Base-by-base conservation (phyloP, 2,113 vertebrate species). In the Sturnira hondurensis region DNA sequence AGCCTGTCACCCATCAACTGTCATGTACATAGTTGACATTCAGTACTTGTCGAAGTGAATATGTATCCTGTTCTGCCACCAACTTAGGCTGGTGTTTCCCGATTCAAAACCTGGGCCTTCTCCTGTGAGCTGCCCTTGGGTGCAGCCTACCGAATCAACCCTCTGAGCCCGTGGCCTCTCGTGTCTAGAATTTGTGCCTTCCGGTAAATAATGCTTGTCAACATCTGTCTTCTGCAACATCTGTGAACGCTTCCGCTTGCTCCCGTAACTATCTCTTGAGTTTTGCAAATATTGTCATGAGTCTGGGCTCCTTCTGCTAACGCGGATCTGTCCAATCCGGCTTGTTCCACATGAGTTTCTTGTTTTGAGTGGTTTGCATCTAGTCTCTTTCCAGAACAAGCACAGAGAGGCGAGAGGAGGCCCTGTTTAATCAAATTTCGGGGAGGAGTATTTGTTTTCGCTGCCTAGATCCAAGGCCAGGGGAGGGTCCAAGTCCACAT, bases 51-150 rank as follows among this genome's bases (percentile, higher is more conserved):
- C 33, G 47, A 38, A 13, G 38, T 41, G 54, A 92, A 9, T 26
- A 52, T 47, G 43, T 52, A 28, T 1, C 31, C 74, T 80, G 22
- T 56, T 58, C 78, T 68, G n/a, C 31, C 43, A 38, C 41, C 26
- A 41, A 61, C 13, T 31, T 38, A 10, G 7, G 24, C 7, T 11
- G 56, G 4, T 47, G 5, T 31, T 56, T 78, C 92, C 26, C 17
- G 17, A 8, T 38, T 74, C 52, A 43, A 78, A 63, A 74, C 11
- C 41, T 3, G 0, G 3, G 13, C 7, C 38, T 73, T 61, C n/a
- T 17, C 3, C 70, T 3, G 1, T 0, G 5, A 17, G 31, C 14
- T 20, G 1, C 20, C 45, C 0, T 36, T 11, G 13, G 31, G 1
- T n/a, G 5, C 20, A n/a, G 36, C 28, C 56, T 4, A 20, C 47